These are phyloP conservation scores for Ciconia boyciana DNA, from an alignment of 2,113 vertebrate species.

Conservation along the genomic window DNA sequence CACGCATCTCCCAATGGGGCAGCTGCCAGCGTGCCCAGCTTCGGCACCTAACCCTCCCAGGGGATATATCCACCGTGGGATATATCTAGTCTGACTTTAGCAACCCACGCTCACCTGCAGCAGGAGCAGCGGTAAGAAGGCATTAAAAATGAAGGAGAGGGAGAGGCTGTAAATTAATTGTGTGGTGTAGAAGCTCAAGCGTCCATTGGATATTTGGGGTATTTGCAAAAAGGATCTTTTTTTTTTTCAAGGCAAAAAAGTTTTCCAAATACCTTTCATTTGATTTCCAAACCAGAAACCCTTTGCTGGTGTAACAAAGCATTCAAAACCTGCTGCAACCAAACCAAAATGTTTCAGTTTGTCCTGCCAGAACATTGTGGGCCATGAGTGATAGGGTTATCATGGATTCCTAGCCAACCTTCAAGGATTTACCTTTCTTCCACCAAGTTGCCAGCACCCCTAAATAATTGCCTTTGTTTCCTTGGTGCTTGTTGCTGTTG, in stretches of 20 bases:
- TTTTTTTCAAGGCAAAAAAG: neutral
- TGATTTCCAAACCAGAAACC: neutral
- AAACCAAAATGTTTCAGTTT: neutral
- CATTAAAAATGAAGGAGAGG: neutral
- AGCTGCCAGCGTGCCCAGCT: neutral
- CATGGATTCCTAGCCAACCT: neutral
- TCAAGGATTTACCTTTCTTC: neutral
- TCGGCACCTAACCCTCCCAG: neutral
- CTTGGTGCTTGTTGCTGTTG: neutral
- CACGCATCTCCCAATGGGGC: accelerated
- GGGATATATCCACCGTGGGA: accelerated
- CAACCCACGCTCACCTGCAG: neutral
- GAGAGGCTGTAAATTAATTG: neutral
- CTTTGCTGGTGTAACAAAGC: accelerated
- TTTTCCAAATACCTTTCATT: neutral
- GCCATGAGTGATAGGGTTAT: neutral
- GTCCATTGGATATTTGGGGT: neutral
- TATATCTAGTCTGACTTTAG: neutral
- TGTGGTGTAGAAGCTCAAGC: neutral
- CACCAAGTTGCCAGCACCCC: neutral
- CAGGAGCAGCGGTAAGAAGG: neutral
- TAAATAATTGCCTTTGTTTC: neutral
- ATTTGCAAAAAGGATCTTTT: neutral
- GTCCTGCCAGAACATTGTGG: neutral
- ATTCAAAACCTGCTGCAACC: neutral